These are phyloP conservation scores for Spodoptera litura DNA, from an alignment of 1,140 invertebrate genomes.

Conservation along the genomic window DNA sequence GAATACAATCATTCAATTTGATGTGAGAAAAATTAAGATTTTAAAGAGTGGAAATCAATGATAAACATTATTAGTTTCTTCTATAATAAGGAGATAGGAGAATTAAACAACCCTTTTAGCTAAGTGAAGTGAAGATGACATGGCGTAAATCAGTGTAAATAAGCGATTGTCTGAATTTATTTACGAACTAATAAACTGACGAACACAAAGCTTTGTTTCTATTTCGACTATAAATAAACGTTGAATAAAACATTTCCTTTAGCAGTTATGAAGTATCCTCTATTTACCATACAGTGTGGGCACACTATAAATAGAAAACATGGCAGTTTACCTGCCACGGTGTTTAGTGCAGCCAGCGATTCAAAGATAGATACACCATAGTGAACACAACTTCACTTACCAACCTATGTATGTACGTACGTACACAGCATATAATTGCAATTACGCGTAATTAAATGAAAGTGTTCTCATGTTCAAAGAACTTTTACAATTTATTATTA, in stretches of 20 bases:
- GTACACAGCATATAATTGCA: constrained; percentile 15
- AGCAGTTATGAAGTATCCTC: constrained; percentile 33
- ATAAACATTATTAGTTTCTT: too few species aligned
- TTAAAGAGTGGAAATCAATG: too few species aligned
- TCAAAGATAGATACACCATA: constrained; percentile 44
- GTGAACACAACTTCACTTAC: constrained; percentile 37
- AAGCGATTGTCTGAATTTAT: too few species aligned
- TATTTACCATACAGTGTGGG: constrained; percentile 49
- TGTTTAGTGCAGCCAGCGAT: constrained; percentile 49
- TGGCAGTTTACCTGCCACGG: constrained; percentile 49
- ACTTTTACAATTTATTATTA: constrained; percentile 1
- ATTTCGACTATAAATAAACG: constrained; percentile 16
- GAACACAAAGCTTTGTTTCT: too few species aligned
- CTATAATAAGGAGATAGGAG: too few species aligned
- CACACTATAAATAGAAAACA: constrained; percentile 59
- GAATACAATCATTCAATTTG: too few species aligned
- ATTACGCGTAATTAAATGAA: constrained; percentile 44
- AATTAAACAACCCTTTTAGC: too few species aligned
- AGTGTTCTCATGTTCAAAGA: constrained; percentile 12
- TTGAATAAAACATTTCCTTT: constrained; percentile 1
- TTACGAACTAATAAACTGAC: too few species aligned
- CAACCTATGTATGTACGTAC: constrained; percentile 6
- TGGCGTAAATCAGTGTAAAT: too few species aligned
- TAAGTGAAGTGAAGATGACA: too few species aligned
- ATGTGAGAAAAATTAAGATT: too few species aligned